Percentiles rank a stretch among this genome's conserved stretches.
Conservation (phyloP, 2,888 invertebrate species). For the Lymantria dispar region DNA sequence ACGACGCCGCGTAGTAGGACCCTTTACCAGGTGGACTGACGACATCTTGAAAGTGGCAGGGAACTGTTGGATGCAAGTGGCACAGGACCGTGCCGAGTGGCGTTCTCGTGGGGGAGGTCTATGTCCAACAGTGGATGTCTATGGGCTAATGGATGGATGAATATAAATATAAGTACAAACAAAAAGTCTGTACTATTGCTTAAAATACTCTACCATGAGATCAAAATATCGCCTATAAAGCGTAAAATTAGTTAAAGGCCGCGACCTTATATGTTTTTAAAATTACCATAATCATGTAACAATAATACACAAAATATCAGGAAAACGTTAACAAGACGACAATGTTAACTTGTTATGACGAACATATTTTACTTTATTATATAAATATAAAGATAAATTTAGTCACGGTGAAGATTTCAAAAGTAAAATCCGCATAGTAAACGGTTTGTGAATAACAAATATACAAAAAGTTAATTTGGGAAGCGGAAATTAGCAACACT, state of each 20-base stretch:
- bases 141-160: no score
- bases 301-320: conserved; percentile 6
- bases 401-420: not conserved
- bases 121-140: no score
- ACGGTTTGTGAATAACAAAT: conserved; percentile 1
- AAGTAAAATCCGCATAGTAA: not conserved
- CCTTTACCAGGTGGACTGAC: no score
- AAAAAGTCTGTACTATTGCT: not conserved
- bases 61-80: no score
- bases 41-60: no score
- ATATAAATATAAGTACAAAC: no score
- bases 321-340: not conserved
- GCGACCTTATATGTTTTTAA: conserved; percentile 16
- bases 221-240: conserved; percentile 13
- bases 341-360: not conserved
- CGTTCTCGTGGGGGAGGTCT: no score
- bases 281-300: conserved; percentile 23
- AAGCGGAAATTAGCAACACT: conserved; percentile 4
- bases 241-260: conserved; percentile 20
- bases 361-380: not conserved
- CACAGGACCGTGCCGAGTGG: no score
- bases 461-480: conserved; percentile 8
- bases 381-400: not conserved
- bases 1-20: no score
- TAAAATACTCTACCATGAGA: not conserved